A percentile compares a stretch with the other conserved stretches of the same genome.
These are phyloP conservation scores for Antechinus stuartii DNA, from an alignment of 2,113 vertebrate species.

Conservation along the genomic window DNA sequence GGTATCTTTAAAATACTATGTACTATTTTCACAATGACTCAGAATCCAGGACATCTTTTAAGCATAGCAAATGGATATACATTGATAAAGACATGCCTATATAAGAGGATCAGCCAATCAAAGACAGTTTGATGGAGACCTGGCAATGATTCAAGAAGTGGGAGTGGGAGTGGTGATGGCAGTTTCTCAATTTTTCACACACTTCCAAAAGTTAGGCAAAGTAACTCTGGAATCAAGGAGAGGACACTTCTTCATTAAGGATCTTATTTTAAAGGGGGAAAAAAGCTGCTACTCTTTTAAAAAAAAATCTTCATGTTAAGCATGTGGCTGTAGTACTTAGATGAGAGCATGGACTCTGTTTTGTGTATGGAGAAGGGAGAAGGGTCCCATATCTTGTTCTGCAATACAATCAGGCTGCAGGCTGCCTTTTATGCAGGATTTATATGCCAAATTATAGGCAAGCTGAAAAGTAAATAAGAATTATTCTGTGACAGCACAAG, in stretches of 20 bases:
- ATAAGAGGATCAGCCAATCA: conserved; percentile 29
- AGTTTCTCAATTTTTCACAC: conserved; percentile 2
- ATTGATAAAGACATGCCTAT: conserved; percentile 51
- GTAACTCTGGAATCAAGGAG: background rate
- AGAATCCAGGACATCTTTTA: conserved; percentile 42
- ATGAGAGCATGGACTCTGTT: background rate
- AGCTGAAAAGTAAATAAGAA: conserved; percentile 34
- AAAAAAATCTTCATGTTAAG: background rate
- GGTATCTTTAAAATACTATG: conserved; percentile 44
- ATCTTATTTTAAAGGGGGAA: background rate
- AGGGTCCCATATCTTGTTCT: background rate
- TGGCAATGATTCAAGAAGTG: background rate
- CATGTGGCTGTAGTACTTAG: background rate
- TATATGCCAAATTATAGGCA: background rate
- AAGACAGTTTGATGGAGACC: background rate
- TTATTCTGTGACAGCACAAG: conserved; percentile 25
- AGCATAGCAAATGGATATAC: conserved; percentile 54
- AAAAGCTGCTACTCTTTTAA: background rate
- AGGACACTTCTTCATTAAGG: background rate
- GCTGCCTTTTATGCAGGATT: background rate
- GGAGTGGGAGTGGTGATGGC: background rate
- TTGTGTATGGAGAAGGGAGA: background rate
- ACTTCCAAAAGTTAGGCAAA: background rate
- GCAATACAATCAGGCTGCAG: background rate
- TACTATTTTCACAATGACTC: conserved; percentile 42